Conservation (phyloP, 2,888 invertebrate species). For the Limnephilus auricula region DNA sequence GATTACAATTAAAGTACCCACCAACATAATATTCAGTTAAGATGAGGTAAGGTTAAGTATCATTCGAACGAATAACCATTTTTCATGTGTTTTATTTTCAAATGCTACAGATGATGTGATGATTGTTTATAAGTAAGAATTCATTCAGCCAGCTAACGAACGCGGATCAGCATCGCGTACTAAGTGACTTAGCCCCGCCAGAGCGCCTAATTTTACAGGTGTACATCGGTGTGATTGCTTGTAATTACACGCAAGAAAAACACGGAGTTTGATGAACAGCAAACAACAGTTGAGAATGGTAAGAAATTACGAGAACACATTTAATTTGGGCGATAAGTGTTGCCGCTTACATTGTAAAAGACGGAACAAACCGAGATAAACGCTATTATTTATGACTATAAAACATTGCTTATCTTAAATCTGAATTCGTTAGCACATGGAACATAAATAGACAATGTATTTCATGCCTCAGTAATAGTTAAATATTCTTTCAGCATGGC, state of each 20-base stretch:
- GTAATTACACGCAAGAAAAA: conserved; percentile 44
- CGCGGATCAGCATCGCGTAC: too few species aligned
- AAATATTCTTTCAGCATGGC: conserved; percentile 50
- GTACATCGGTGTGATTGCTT: conserved; percentile 5
- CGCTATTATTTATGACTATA: conserved; percentile 59
- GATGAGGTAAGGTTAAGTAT: not conserved
- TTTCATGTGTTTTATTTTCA: not conserved
- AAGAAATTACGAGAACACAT: conserved; percentile 47
- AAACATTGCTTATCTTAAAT: conserved; percentile 60
- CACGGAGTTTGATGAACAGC: conserved; percentile 34
- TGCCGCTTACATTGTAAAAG: conserved; percentile 49
- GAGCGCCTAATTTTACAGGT: conserved; percentile 11
- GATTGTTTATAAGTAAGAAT: not conserved
- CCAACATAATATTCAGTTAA: too few species aligned
- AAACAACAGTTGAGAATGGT: conserved; percentile 20
- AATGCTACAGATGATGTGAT: not conserved
- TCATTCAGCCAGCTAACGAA: not conserved
- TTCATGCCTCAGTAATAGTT: conserved; percentile 53
- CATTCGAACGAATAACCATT: not conserved
- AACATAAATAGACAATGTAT: conserved; percentile 61
- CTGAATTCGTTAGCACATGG: conserved; percentile 55
- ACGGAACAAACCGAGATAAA: conserved; percentile 57
- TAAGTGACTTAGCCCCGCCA: not conserved
- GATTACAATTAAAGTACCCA: too few species aligned
- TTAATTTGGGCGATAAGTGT: conserved; percentile 41